Evolutionary conservation across 2,113 vertebrate genomes (phyloP).

Genomic region (Acanthochromis polyacanthus): DNA sequence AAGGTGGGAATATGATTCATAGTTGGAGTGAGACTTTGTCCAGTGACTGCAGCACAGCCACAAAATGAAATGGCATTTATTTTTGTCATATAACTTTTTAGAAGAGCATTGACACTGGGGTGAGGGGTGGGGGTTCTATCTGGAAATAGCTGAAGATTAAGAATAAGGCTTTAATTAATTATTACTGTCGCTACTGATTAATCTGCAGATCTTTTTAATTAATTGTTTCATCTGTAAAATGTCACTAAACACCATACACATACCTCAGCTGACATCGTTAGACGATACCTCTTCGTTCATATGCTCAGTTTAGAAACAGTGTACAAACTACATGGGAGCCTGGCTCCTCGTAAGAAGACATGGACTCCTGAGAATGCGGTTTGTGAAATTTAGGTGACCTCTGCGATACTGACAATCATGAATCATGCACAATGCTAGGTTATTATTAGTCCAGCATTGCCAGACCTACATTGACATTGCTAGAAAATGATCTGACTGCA

Average conservation of each 20-base stretch:
- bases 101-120: not conserved
- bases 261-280: not conserved
- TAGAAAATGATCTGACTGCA: too few relatives aligned
- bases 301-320: not conserved
- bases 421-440: too few relatives aligned
- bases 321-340: too few relatives aligned
- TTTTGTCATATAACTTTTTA: not conserved
- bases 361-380: too few relatives aligned
- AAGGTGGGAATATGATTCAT: constrained; percentile 5
- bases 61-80: constrained; percentile 4
- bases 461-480: too few relatives aligned
- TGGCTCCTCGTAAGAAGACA: too few relatives aligned
- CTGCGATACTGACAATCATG: too few relatives aligned
- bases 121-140: not conserved
- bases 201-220: not conserved
- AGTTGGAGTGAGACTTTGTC: not conserved
- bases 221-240: too few relatives aligned
- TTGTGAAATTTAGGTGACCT: too few relatives aligned
- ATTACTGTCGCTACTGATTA: not conserved
- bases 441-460: too few relatives aligned
- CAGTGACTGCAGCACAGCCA: not conserved
- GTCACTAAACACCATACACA: not conserved
- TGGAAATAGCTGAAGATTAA: not conserved
- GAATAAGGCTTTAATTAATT: not conserved
- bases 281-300: not conserved